These are phyloP conservation scores for Lasioglossum leucozonium DNA, from an alignment of 2,888 invertebrate genomes.

Conservation along the genomic window DNA sequence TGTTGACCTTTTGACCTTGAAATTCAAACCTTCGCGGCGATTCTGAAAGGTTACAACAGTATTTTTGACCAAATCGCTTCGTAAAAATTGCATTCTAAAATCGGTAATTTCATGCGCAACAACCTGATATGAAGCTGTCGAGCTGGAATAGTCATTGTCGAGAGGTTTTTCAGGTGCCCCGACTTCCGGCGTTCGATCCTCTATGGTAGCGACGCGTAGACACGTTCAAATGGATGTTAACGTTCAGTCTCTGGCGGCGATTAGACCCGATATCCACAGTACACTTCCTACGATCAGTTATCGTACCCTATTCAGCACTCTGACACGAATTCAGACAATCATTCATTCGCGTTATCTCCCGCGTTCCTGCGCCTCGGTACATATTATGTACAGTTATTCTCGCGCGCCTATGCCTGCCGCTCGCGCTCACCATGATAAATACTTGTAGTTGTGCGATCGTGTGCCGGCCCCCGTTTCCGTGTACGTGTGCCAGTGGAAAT, in stretches of 20 bases:
- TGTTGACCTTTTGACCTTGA: too few relatives aligned
- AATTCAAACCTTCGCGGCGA: too few relatives aligned
- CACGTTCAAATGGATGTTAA: constrained; percentile 29
- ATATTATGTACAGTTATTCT: constrained; percentile 70
- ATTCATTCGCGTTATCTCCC: constrained; percentile 68
- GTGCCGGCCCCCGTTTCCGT: neutral
- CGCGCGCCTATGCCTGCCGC: constrained; percentile 47
- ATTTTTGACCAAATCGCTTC: too few relatives aligned
- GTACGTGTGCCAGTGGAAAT: constrained; percentile 48
- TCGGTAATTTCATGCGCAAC: too few relatives aligned
- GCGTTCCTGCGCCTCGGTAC: constrained; percentile 62
- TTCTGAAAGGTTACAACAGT: too few relatives aligned
- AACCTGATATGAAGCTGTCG: neutral
- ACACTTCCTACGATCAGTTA: constrained; percentile 61
- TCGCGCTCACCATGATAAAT: constrained; percentile 55
- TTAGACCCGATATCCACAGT: constrained; percentile 46
- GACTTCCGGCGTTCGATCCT: neutral
- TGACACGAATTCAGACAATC: constrained; percentile 67
- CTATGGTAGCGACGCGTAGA: constrained; percentile 15
- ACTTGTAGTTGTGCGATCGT: constrained; percentile 10
- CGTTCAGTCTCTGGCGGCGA: constrained; percentile 34
- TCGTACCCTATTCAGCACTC: constrained; percentile 59
- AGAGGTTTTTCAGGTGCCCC: neutral
- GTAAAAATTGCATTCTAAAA: neutral
- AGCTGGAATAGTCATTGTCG: neutral